Evolutionary conservation across 2,888 invertebrate species (phyloP), one percentile per base, ranked within the genome.

Genomic region (Drosophila yooni): DNA sequence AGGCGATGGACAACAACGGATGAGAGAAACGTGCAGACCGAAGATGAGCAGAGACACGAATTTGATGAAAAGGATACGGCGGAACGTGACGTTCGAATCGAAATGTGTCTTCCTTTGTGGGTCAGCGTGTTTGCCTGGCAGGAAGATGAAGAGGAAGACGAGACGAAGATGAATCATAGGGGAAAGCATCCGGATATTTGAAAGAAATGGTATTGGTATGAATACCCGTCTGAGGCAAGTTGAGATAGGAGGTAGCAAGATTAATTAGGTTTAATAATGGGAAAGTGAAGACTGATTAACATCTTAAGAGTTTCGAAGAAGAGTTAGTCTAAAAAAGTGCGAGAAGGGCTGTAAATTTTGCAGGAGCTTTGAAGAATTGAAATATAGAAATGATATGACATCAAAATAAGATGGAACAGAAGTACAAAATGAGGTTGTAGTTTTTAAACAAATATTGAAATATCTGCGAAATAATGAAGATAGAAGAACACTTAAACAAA

Each of bases 31-130:
- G 53, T 46, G 57, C 46, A 50, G 53, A 62, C 33, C 54, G 36
- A 38, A 56, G 56, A 56, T 56, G 56, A 56, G 52, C 53, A 43
- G 29, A 58, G 57, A 65, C 33, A 61, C 53, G 59, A 65, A 43
- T 71, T 81, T 88, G 85, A 85, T 85, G 81, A 79, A 88, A 83
- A 81, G 88, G 88, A 84, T 85, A 84, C 53, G 66, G 48, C 21
- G 54, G 43, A 81, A 88, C 77, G 81, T 82, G 81, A 79, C 65
- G 56, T 61, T 66, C 46, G 64, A 7, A 57, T 33, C 53, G 27
- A 60, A 68, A 62, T 53, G 33, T 31, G 57, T 38, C 48, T 61
- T 38, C 25, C 51, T 71, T 75, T 81, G 60, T 84, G 81, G 88
- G 88, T 84, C 82, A 84, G 50, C 57, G 25, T 38, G 50, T 27